These are phyloP conservation scores for Menidia beryllina DNA, from an alignment of 2,113 vertebrate species.

Conservation along the genomic window DNA sequence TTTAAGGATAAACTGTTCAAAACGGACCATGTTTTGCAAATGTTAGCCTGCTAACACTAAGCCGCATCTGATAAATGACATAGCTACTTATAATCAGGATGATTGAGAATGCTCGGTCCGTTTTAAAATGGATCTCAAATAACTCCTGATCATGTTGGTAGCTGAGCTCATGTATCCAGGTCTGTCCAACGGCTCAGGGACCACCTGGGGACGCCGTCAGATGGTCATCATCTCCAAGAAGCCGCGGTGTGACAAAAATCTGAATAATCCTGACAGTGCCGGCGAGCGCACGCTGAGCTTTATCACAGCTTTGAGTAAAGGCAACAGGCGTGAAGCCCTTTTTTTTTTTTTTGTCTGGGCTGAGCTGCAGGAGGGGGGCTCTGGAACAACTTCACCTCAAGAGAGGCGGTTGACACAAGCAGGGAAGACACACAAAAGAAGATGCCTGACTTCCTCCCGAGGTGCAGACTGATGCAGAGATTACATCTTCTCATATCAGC, in stretches of 20 bases:
- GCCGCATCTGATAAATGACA: not conserved
- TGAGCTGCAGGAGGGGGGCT: conserved; percentile 21
- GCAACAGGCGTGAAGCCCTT: conserved; percentile 56
- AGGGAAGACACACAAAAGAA: conserved; percentile 66
- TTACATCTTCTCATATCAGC: conserved; percentile 67
- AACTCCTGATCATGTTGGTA: not conserved
- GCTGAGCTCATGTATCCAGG: conserved; percentile 9
- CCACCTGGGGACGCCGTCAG: conserved; percentile 57
- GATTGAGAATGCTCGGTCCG: not conserved
- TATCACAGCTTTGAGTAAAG: conserved; percentile 60
- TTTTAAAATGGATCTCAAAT: no score
- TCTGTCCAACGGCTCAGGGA: not conserved
- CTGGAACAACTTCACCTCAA: conserved; percentile 46
- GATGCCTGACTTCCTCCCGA: conserved; percentile 56
- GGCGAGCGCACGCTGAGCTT: conserved; percentile 64
- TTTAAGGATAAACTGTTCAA: no score
- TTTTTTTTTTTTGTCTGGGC: conserved; percentile 63
- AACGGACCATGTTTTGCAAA: no score
- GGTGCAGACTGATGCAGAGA: conserved; percentile 54
- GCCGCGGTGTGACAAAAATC: conserved; percentile 65
- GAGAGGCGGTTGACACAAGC: conserved; percentile 70
- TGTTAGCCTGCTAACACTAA: no score
- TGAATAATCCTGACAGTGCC: conserved; percentile 56
- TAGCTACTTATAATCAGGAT: not conserved
- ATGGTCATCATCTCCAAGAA: conserved; percentile 58